A percentile compares a stretch with the other conserved stretches of the same genome.
Conservation (phyloP, 2,888 invertebrate genomes). For the Hesperia comma region DNA sequence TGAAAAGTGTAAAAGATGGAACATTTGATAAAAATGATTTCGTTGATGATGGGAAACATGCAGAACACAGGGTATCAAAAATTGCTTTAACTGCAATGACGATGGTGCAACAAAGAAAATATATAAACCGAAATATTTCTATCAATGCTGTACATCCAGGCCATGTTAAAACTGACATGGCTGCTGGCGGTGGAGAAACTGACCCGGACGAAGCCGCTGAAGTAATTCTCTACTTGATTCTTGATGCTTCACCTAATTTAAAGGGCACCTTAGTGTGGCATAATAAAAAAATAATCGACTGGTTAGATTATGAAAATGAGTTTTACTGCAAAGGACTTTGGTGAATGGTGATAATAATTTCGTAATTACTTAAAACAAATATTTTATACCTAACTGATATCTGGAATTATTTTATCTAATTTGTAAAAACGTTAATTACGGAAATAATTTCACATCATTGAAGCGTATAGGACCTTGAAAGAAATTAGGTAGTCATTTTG, state of each 20-base stretch:
- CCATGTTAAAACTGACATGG: conserved; percentile 69
- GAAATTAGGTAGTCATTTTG: too few species aligned
- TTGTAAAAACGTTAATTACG: too few species aligned
- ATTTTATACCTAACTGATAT: too few species aligned
- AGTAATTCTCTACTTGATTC: conserved; percentile 85
- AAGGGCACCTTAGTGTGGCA: conserved; percentile 87
- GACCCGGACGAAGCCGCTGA: conserved; percentile 84
- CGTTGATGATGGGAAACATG: conserved; percentile 74
- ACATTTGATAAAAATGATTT: conserved; percentile 71
- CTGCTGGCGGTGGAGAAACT: conserved; percentile 80
- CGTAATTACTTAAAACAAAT: too few species aligned
- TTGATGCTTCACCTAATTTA: conserved; percentile 84
- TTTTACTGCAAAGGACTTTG: conserved; percentile 48
- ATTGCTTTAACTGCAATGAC: conserved; percentile 71
- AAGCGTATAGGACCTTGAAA: too few species aligned
- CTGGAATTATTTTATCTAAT: too few species aligned
- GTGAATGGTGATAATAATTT: neutral
- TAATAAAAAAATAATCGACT: conserved; percentile 84
- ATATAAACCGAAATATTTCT: conserved; percentile 61
- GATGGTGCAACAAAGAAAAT: conserved; percentile 68
- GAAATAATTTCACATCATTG: too few species aligned
- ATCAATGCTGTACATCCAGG: conserved; percentile 76
- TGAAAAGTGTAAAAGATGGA: conserved; percentile 69
- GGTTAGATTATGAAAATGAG: conserved; percentile 77
- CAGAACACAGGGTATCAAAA: conserved; percentile 74